Base-by-base conservation (phyloP, 2,113 vertebrate genomes). In the Carassius gibelio region DNA sequence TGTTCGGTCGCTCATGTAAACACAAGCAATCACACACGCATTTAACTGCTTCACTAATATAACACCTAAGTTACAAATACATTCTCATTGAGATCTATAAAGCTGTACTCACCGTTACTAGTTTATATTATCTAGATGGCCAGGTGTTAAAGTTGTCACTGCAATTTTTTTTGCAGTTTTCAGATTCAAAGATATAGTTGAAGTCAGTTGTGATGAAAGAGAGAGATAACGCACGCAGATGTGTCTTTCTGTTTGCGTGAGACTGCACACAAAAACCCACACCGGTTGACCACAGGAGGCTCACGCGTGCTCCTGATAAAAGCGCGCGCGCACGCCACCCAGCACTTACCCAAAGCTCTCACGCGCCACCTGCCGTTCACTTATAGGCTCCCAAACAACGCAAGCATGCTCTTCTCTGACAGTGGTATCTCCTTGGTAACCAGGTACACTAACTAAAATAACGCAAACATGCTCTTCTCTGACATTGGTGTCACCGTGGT, bases 311-410 rank as follows among this genome's bases (percentile, higher is more conserved):
- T 59, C 15, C 34, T 77, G 36, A 19, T 7, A 26, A 21, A 59
- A 11, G 21, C 0, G 61, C 6, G 42, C 42, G 2, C 42, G 42
- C 42, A 10, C 42, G 42, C 42, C 42, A 8, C 42, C 9, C 42
- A 45, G 42, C 42, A 30, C 50, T 34, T 34, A 17, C 13, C 26
- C 8, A 36, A 57, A 13, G 5, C 0, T 77, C 15, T 21, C 75
- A 5, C 19, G 76, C 55, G 76, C 34, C 76, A 61, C 57, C 76
- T 79, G 55, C 10, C 17, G 76, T 79, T 62, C 34, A 61, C 34
- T 8, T 8, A 52, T 14, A 30, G 30, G 30, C 30, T 50, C n/a
- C 17, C 10, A n/a, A 13, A 8, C 8, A 26, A 13, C 11, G 21
- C n/a, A 13, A 64, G 23, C 61, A 26, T 64, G 23, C 23, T 14